Base-by-base conservation (phyloP, 2,113 vertebrate genomes). In the Fregetta grallaria region DNA sequence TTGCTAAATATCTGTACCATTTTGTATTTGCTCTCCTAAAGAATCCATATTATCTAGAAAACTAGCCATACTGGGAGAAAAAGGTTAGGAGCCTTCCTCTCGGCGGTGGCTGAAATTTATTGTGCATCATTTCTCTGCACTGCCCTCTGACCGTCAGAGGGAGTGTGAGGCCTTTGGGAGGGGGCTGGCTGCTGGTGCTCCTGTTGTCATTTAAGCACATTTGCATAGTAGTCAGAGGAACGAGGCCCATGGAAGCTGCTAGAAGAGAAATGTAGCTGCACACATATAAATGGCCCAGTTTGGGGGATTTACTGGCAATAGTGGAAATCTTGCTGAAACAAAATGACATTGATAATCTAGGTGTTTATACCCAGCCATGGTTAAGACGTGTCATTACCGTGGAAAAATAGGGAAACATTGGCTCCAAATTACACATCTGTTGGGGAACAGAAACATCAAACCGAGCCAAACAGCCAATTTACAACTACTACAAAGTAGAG, bases 21-120 rank as follows among this genome's bases (percentile, higher is more conserved):
- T 92, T 56, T 73, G 8, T 34, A 36, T 81, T 78, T 94, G 4
- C 16, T 42, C 8, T 56, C 30, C 58, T 40, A 34, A 70, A 80
- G 53, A 65, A 30, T 3, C 5, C 9, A 4, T 34, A 25, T 15
- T 29, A 22, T 3, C 61, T 44, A 50, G 59, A 77, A 72, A 55
- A 53, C 0, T 11, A 62, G 23, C 16, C 9, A 3, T 1, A 0
- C 5, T 5, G 8, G 32, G 23, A 80, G 36, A 25, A 71, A 47
- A 30, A 44, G 14, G 4, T 9, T 56, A 36, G 68, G 8, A 80
- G 30, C 27, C 16, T 59, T 78, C 27, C n/a, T 36, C 3, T 25
- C 8, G 6, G 18, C 2, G 0, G 26, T 34, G 55, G 30, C 65
- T 78, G 42, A 56, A 25, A 12, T 56, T 56, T 16, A 27, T 15